phyloP scores from a whole-genome alignment of 2,113 vertebrate species.

The Sialia sialis region DNA sequence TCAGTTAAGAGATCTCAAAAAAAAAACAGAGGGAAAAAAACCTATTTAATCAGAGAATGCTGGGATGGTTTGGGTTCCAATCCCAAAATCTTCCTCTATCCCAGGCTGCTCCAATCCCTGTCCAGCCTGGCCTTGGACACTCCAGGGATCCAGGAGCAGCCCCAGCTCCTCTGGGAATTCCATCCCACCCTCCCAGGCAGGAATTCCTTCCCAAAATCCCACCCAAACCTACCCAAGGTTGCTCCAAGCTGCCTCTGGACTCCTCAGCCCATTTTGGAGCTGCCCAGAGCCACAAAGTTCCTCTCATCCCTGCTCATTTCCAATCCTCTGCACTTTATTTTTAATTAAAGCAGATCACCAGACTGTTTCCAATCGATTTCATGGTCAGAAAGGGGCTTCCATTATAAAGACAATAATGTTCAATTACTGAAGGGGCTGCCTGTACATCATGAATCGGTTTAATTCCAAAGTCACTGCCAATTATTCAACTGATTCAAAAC shows the following conservation, averaged over 20 bases:
- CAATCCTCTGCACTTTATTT: slow-evolving; percentile 18
- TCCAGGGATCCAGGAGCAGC: background rate
- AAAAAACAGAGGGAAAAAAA: too few relatives aligned
- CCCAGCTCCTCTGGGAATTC: background rate
- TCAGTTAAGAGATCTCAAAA: too few relatives aligned
- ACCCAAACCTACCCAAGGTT: background rate
- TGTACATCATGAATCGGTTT: slow-evolving; percentile 38
- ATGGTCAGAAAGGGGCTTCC: background rate
- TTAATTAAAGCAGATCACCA: slow-evolving; percentile 33
- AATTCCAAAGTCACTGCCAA: slow-evolving; percentile 29
- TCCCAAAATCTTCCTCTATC: background rate
- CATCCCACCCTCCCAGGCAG: background rate
- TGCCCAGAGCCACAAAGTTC: background rate
- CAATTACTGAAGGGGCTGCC: slow-evolving; percentile 8
- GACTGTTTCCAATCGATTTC: slow-evolving; percentile 20
- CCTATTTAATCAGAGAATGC: background rate
- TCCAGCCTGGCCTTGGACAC: background rate
- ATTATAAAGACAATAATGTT: slow-evolving; percentile 5
- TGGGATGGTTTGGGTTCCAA: background rate
- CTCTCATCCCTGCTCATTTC: background rate
- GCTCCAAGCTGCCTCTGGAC: background rate
- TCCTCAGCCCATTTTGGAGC: background rate
- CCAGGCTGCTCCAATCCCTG: rapidly evolving
- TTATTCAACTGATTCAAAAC: slow-evolving; percentile 12
- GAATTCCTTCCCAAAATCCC: background rate